A percentile compares a stretch with the other conserved stretches of the same genome.
Conservation (phyloP, 2,113 vertebrate species). For the Pitta sordida region DNA sequence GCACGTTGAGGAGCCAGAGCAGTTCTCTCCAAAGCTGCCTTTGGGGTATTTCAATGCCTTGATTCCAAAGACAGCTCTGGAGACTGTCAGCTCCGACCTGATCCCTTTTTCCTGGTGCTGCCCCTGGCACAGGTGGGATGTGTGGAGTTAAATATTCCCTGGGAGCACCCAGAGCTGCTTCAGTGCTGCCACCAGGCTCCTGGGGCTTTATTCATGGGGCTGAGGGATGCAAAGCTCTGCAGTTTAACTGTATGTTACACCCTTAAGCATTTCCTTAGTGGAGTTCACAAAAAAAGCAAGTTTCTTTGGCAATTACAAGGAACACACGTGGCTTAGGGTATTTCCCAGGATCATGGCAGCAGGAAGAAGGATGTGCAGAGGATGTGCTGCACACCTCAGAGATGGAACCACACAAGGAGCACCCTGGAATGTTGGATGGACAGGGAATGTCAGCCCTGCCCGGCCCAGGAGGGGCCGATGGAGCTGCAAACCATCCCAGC, state of each 20-base stretch:
- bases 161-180: background rate
- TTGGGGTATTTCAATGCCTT: background rate
- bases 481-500: background rate
- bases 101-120: background rate
- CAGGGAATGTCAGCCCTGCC: background rate
- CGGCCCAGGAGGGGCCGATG: background rate
- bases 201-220: background rate
- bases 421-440: background rate
- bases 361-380: background rate
- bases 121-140: background rate
- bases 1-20: background rate
- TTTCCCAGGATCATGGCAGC: background rate
- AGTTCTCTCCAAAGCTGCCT: background rate
- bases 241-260: background rate
- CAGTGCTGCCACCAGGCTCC: background rate
- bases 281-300: background rate
- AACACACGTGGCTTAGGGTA: rapidly evolving
- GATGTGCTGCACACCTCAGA: background rate
- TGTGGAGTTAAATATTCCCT: background rate
- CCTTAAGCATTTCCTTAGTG: background rate
- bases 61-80: background rate
- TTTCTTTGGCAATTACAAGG: background rate
- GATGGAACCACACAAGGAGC: background rate
- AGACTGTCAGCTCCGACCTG: background rate
- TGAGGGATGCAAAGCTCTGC: background rate